phyloP scores from a whole-genome alignment of 2,797 vertebrate genomes.

The Lithobates sylvaticus region DNA sequence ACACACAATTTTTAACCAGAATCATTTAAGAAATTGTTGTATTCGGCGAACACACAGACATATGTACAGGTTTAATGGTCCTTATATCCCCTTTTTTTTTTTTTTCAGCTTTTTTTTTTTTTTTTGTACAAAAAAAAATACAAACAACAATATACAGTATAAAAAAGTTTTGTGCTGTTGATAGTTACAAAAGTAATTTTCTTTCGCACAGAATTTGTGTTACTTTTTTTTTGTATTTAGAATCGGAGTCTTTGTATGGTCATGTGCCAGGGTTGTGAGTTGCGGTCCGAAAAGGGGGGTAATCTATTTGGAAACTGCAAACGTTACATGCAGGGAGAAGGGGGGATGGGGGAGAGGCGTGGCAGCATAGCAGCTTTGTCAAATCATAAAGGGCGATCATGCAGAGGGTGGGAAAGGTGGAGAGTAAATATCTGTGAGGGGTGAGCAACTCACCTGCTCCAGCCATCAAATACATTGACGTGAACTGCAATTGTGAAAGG shows the following conservation, averaged over 20 bases:
- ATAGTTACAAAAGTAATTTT: slow-evolving; percentile 91
- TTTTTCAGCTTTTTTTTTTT: slow-evolving; percentile 65
- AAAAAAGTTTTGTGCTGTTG: slow-evolving; percentile 94
- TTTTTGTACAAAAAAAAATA: slow-evolving; percentile 96
- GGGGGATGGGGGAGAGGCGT: neutral
- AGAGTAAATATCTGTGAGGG: neutral
- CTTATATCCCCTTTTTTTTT: slow-evolving; percentile 69
- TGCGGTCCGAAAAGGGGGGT: slow-evolving; percentile 1
- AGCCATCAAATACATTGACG: neutral
- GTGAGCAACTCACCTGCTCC: neutral
- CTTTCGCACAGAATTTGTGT: slow-evolving; percentile 62
- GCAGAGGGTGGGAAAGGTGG: neutral
- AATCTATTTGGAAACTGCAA: slow-evolving; percentile 19
- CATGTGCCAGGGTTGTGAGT: slow-evolving; percentile 35
- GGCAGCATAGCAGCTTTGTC: neutral
- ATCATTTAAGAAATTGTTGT: slow-evolving; percentile 87
- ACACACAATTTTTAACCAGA: slow-evolving; percentile 83
- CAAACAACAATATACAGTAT: slow-evolving; percentile 94
- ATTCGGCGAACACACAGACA: slow-evolving; percentile 90
- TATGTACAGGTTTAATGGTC: slow-evolving; percentile 72
- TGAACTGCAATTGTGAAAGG: slow-evolving; percentile 8
- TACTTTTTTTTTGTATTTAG: slow-evolving; percentile 25
- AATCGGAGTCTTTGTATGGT: slow-evolving; percentile 16
- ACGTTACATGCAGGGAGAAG: slow-evolving; percentile 25
- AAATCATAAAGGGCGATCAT: neutral